These are phyloP conservation scores for Sturnus vulgaris DNA, from an alignment of 2,113 vertebrate genomes.

Conservation along the genomic window DNA sequence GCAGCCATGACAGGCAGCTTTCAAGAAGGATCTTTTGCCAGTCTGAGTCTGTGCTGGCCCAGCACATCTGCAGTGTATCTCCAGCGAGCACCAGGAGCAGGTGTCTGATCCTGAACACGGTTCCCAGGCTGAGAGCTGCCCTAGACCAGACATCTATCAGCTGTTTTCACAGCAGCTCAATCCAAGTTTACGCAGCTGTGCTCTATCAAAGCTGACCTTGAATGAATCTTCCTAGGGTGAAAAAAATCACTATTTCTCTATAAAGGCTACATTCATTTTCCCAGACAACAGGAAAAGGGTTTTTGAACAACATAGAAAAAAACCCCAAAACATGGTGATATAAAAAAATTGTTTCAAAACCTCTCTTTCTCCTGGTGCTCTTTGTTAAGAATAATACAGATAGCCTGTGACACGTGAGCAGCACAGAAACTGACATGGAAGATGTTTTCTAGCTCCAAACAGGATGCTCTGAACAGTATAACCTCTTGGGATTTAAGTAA, in stretches of 20 bases:
- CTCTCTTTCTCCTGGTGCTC: neutral
- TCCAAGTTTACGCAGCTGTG: neutral
- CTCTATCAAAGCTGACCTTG: neutral
- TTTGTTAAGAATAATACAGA: neutral
- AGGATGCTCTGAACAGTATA: neutral
- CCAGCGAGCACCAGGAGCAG: neutral
- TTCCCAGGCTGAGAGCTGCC: neutral
- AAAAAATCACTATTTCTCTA: neutral
- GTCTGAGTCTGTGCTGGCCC: neutral
- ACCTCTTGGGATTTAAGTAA: neutral
- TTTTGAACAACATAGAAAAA: neutral
- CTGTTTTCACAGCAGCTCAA: neutral
- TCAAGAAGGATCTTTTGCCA: neutral
- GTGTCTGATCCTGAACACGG: rapidly evolving
- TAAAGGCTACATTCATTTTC: neutral
- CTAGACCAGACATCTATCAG: neutral
- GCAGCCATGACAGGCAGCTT: neutral
- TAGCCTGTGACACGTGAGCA: neutral
- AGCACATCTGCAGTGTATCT: neutral
- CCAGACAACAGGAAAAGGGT: neutral
- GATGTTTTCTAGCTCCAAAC: neutral
- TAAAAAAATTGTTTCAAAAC: neutral
- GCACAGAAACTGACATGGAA: neutral
- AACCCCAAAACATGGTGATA: neutral
- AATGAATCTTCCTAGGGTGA: neutral